A percentile compares a stretch with the other conserved stretches of the same genome.
Evolutionary conservation across 2,113 vertebrate genomes (phyloP).

Genomic region (Oreochromis spilurus): DNA sequence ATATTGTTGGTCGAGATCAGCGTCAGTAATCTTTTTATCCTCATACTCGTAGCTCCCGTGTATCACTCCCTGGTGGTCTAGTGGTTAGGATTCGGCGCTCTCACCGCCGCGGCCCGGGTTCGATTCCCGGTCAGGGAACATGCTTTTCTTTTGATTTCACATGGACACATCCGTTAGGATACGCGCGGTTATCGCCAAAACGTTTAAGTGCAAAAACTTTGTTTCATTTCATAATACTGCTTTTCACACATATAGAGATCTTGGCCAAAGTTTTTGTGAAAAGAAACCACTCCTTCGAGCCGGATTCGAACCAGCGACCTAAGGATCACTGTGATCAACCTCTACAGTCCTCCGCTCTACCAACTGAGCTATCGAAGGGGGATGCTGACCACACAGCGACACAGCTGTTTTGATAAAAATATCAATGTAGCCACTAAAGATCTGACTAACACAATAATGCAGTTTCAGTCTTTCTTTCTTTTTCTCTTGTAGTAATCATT

Average conservation of each 20-base stretch:
- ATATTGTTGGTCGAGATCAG: fast-evolving
- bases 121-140: conserved; percentile 68
- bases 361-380: conserved; percentile 84
- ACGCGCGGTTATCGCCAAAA: not conserved
- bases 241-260: not conserved
- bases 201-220: not conserved
- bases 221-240: fast-evolving
- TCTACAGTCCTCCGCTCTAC: conserved; percentile 86
- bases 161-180: not conserved
- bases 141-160: not conserved
- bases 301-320: conserved; percentile 23
- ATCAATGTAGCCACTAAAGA: not conserved
- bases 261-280: not conserved
- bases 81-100: conserved; percentile 74
- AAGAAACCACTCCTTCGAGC: not conserved
- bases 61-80: not conserved
- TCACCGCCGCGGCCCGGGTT: conserved; percentile 68
- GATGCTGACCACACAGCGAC: fast-evolving
- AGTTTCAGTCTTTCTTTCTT: conserved; percentile 8
- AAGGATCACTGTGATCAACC: not conserved
- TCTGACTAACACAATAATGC: not conserved
- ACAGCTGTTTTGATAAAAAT: not conserved
- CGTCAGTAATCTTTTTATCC: fast-evolving
- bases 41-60: fast-evolving
- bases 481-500: conserved; percentile 28